These are phyloP conservation scores for Taurulus bubalis DNA, from an alignment of 2,113 vertebrate species.

Conservation along the genomic window DNA sequence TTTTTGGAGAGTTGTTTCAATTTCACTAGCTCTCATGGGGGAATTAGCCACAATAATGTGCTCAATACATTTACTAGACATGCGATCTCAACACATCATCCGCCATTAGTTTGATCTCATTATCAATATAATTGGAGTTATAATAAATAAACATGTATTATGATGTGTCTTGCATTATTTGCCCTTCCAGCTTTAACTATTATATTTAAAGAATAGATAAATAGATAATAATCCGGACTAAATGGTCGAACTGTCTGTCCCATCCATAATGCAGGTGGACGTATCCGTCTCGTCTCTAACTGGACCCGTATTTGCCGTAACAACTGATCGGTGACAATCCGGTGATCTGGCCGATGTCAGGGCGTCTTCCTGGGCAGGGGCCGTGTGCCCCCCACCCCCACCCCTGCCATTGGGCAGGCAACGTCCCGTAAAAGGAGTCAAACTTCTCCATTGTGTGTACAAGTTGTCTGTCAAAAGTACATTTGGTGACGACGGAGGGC, in stretches of 20 bases:
- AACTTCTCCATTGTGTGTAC: constrained; percentile 76
- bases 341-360: constrained; percentile 18
- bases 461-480: constrained; percentile 76
- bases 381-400: constrained; percentile 24
- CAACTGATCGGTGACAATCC: constrained; percentile 53
- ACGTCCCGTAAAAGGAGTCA: constrained; percentile 83
- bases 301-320: background rate
- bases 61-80: background rate
- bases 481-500: constrained; percentile 24
- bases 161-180: background rate
- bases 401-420: constrained; percentile 65
- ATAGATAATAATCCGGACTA: background rate
- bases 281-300: background rate
- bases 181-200: background rate
- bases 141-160: background rate
- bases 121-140: background rate
- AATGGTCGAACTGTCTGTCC: fast-evolving
- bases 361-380: constrained; percentile 57
- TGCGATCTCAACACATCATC: background rate
- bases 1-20: background rate
- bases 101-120: background rate
- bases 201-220: background rate
- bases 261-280: background rate
- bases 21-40: background rate
- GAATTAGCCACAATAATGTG: background rate